Evolutionary conservation across 2,113 vertebrate species (phyloP).

Genomic region (Ranitomeya variabilis): DNA sequence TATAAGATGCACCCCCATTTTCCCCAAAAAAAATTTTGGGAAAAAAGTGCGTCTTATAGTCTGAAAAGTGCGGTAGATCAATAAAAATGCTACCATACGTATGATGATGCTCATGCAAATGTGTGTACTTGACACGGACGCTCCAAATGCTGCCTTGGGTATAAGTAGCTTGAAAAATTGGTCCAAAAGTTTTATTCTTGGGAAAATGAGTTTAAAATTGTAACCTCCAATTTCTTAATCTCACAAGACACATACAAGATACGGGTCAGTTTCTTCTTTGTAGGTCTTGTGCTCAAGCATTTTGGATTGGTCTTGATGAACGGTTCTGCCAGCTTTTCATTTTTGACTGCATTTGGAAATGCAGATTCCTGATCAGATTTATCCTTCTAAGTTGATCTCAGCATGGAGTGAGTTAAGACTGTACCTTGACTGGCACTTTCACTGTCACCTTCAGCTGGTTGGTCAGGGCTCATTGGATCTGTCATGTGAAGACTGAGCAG

Average conservation of each 20-base stretch:
- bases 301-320: background rate
- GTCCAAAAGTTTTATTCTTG: too few relatives aligned
- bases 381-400: background rate
- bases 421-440: background rate
- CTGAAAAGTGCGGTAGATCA: too few relatives aligned
- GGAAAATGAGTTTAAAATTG: too few relatives aligned
- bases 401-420: background rate
- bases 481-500: conserved; percentile 31
- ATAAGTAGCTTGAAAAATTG: too few relatives aligned
- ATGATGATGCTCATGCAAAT: too few relatives aligned
- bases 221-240: too few relatives aligned
- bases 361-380: background rate
- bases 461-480: conserved; percentile 51
- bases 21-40: too few relatives aligned
- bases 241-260: background rate
- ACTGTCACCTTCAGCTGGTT: conserved; percentile 41
- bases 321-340: background rate
- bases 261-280: background rate
- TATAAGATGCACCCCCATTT: too few relatives aligned
- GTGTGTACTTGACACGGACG: too few relatives aligned
- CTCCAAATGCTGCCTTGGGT: too few relatives aligned
- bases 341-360: background rate
- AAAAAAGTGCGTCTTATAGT: too few relatives aligned
- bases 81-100: too few relatives aligned
- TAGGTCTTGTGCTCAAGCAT: background rate